Percentiles rank a stretch among this genome's conserved stretches.
These are phyloP conservation scores for Sinocyclocheilus anshuiensis DNA, from an alignment of 2,113 vertebrate genomes.

Conservation along the genomic window DNA sequence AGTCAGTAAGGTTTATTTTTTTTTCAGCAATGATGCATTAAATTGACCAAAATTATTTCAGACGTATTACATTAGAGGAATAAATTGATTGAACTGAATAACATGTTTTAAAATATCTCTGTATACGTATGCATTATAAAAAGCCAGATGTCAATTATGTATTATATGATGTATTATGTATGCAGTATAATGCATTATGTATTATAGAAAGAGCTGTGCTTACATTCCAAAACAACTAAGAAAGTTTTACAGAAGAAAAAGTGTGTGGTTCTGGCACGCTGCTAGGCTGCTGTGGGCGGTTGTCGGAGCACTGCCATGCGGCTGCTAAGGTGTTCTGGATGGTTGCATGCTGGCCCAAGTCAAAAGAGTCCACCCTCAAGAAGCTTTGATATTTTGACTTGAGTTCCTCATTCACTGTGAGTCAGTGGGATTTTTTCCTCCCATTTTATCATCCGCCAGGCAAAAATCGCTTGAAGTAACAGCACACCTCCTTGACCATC, in stretches of 20 bases:
- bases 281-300: conserved; percentile 3
- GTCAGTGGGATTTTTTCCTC: background rate
- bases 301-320: background rate
- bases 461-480: background rate
- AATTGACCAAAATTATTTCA: background rate
- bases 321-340: conserved; percentile 1
- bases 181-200: background rate
- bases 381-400: conserved; percentile 2
- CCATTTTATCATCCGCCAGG: background rate
- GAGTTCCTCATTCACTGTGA: background rate
- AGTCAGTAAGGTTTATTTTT: background rate
- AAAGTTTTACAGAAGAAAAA: background rate
- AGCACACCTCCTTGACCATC: background rate
- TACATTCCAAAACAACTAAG: background rate
- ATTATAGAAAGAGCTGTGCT: background rate
- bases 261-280: background rate
- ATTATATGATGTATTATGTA: background rate
- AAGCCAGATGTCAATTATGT: background rate
- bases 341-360: conserved; percentile 15
- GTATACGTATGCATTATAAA: background rate
- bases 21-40: background rate
- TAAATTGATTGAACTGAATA: background rate
- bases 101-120: background rate
- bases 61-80: background rate
- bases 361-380: conserved; percentile 20